Conservation (phyloP, 1,140 invertebrate genomes). For the Zaprionus africanus region DNA sequence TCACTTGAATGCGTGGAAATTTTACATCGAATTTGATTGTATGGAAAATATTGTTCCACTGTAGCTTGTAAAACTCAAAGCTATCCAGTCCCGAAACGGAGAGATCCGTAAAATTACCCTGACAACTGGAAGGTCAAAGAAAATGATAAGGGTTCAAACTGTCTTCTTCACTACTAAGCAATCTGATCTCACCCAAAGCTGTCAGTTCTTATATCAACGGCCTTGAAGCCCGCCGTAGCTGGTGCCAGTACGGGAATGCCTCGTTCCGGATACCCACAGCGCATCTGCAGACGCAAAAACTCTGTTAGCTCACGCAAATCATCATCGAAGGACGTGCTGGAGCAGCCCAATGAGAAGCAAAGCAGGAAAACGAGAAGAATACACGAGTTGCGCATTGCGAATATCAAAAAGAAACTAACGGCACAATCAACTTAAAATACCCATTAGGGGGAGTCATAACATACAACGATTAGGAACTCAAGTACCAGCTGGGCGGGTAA, state of each 20-base stretch:
- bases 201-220: slow-evolving; percentile 26
- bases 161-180: neutral
- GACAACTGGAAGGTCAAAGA: slow-evolving; percentile 33
- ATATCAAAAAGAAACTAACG: slow-evolving; percentile 28
- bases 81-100: slow-evolving; percentile 64
- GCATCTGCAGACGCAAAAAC: slow-evolving; percentile 75
- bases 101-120: slow-evolving; percentile 68
- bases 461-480: slow-evolving; percentile 31
- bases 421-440: neutral
- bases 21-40: slow-evolving; percentile 72
- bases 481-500: neutral
- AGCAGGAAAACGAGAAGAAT: slow-evolving; percentile 42
- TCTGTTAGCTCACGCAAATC: slow-evolving; percentile 72
- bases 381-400: slow-evolving; percentile 52
- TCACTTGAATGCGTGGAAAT: slow-evolving; percentile 56
- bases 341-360: slow-evolving; percentile 47
- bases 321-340: slow-evolving; percentile 69
- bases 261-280: slow-evolving; percentile 65
- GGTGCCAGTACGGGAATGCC: slow-evolving; percentile 73
- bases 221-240: slow-evolving; percentile 45
- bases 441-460: neutral
- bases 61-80: slow-evolving; percentile 62
- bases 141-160: neutral
- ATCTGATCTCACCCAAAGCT: slow-evolving; percentile 43
- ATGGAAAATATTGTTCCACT: slow-evolving; percentile 66